Evolutionary conservation across 2,888 invertebrate genomes (phyloP), one percentile per base, ranked within the genome.

Genomic region (Apotomis betuletana): DNA sequence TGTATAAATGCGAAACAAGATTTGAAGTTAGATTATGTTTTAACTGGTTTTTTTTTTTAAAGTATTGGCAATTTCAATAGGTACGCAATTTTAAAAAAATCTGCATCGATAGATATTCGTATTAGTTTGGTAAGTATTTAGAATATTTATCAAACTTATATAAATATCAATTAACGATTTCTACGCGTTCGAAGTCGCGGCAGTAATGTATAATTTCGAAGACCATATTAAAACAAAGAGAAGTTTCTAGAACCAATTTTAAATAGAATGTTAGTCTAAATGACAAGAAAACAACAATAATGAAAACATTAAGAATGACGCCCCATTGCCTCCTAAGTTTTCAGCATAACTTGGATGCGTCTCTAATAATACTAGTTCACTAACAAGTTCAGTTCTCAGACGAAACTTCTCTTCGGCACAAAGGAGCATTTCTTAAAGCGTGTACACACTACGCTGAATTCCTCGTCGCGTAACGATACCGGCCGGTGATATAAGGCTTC

Each of bases 321-420:
- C 49, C 10, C 9, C 10, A 12, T 49, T 49, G 10, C 10, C 9
- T 9, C 49, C 49, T 12, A 49, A 49, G 49, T 49, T 49, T 0
- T 49, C 49, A 49, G 0, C 5, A 49, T 49, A 49, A 49, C 49
- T 49, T 49, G 6, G 49, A 49, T 49, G 49, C 10, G 49, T 49
- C 49, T 49, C 46, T 13, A 46, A 15, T 61, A 46, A 61, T 46
- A 46, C 46, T 61, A 61, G 46, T 46, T 61, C 13, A 27, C 46
- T 61, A 61, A 61, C 60, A 27, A 61, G 60, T 46, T 46, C 9
- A 46, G 15, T 61, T 61, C 46, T 61, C 46, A 61, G 46, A 27
- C 46, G 60, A 41, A 44, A 46, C 60, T 46, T 36, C 12, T 8
- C 13, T n/a, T 44, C 38, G 6, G 15, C 60, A 61, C 46, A 61